Base-by-base conservation (phyloP, 2,113 vertebrate species). In the Rhynchomys soricoides region DNA sequence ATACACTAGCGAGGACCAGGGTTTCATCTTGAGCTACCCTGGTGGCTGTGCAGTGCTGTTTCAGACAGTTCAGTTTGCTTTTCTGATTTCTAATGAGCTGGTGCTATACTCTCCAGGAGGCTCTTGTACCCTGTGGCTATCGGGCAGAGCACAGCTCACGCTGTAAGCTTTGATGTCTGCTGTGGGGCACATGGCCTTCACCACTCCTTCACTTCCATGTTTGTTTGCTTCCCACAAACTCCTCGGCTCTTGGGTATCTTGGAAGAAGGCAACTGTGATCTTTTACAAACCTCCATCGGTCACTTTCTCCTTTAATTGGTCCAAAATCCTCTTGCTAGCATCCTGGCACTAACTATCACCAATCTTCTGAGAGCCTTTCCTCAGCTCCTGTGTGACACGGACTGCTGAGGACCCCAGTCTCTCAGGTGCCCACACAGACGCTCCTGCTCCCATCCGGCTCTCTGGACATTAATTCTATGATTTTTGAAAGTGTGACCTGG, bases 291-390 rank as follows among this genome's bases (percentile, higher is more conserved):
- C 21, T 57, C 77, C 57, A 52, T 55, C 22, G 40, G 48, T 57
- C 52, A 79, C n/a, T 75, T 59, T 93, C 22, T 70, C 22, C 87
- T 95, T 88, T 70, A 78, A 55, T 57, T 21, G n/a, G 66, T 90
- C 52, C 59, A 43, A 11, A 59, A 96, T 19, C 75, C 62, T 71
- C 74, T 40, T 73, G 48, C 15, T 24, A 29, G 17, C n/a, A 73
- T 31, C 52, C 73, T 62, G 34, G 70, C 55, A 85, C 26, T 66
- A 64, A 91, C 89, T n/a, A 83, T 16, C n/a, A 75, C 7, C 5
- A 31, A 3, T 9, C 22, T 66, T 78, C 40, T 89, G 70, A 86
- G 68, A 90, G 29, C 24, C 7, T 70, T 16, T 24, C 29, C 37
- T 10, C 15, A 93, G 5, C 48, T 83, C 7, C 66, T 59, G 37